Base-by-base conservation (phyloP, 2,888 invertebrate species). In the Strigamia crassipes region DNA sequence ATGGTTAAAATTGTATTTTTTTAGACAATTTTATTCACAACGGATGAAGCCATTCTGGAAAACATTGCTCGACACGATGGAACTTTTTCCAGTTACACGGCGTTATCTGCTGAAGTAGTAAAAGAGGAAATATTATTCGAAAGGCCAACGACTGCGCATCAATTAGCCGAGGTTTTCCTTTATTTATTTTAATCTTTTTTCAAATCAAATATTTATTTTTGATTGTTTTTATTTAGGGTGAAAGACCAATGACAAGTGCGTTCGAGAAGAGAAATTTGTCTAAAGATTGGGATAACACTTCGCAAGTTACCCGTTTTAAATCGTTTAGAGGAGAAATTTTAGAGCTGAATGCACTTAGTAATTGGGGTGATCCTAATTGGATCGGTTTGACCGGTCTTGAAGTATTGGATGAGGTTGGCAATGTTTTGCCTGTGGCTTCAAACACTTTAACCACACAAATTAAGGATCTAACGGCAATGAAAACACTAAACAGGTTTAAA, bases 11-110 rank as follows among this genome's bases (percentile, higher is more conserved):
- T 21, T 18, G 1, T 21, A 0, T 82, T 73, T 78, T 88, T 90
- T 38, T 89, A 95, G 95, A 95, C 94, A 10, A 94, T 95, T 84
- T 89, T 95, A 82, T 95, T 95, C 87, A 95, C 95, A 27, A 93
- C 92, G 84, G 92, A 94, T 85, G 92, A 94, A 46, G 87, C 88
- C 21, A 94, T 94, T 82, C 89, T 95, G 42, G 94, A 92, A 86
- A 87, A 88, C 61, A 92, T 90, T 38, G 88, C 89, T 1, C 85
- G 86, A 51, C 86, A 89, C 85, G 90, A 90, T 85, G 86, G 87
- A 84, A 88, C 87, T 21, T 88, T 83, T 78, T 83, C 38, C 56
- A 81, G 73, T 18, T 82, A 66, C 13, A 66, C 42, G 2, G 27
- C 41, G n/a, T 21, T 23, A 15, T 6, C 77, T 9, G 13, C 56